These are phyloP conservation scores for Platyrinchus mystaceus DNA, from an alignment of 2,797 vertebrate genomes.

Conservation along the genomic window DNA sequence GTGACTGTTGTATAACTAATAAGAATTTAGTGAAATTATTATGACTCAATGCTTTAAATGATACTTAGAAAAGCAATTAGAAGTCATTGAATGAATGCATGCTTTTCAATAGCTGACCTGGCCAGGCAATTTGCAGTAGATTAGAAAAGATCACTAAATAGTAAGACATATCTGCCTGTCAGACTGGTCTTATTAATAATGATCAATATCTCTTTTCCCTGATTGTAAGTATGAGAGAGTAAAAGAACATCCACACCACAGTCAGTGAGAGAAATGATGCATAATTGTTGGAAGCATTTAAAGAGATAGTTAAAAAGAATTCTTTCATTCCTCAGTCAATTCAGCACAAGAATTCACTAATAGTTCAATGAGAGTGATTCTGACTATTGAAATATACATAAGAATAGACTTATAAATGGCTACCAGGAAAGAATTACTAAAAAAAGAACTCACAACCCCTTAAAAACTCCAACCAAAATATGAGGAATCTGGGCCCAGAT, in stretches of 20 bases:
- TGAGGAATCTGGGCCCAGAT: background rate
- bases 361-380: background rate
- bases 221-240: background rate
- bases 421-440: background rate
- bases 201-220: background rate
- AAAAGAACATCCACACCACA: background rate
- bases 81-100: background rate
- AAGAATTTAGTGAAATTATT: background rate
- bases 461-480: background rate
- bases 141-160: background rate
- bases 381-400: background rate
- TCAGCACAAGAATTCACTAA: background rate
- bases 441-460: rapidly evolving
- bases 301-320: background rate
- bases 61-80: constrained; percentile 11
- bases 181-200: background rate
- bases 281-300: background rate
- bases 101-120: background rate
- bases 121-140: background rate
- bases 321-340: background rate
- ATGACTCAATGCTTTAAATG: background rate
- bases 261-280: background rate
- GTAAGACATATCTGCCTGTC: background rate
- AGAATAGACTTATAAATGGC: background rate
- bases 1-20: background rate